Base-by-base conservation (phyloP, 2,113 vertebrate species). In the Nymphicus hollandicus region DNA sequence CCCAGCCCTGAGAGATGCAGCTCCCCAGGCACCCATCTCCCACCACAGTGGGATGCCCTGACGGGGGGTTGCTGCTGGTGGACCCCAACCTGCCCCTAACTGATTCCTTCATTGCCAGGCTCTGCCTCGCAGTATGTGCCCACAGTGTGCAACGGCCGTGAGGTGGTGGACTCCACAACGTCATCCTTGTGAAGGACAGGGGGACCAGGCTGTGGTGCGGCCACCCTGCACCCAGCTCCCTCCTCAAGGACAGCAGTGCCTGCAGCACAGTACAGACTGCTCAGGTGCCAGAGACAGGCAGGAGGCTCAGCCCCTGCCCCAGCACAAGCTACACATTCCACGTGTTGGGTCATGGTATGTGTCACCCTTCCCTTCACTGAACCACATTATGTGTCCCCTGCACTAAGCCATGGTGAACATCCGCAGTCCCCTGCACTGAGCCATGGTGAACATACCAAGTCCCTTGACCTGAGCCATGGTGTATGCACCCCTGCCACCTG, bases 91-190 rank as follows among this genome's bases (percentile, higher is more conserved):
- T 8, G 8, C 17, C 37, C 23, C 49, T 84, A 35, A 87, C 60
- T 46, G 29, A 73, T 80, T 68, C 69, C 94, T 80, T 97, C 94
- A 96, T 2, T 70, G 91, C 23, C 97, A 99, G 99, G 98, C 49
- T 96, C 98, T 70, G 98, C 98, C 76, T 98, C 99, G 20, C 99
- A 99, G 93, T 98, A 98, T 6, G 99, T 99, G 92, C 99, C 99
- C 86, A 98, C 99, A 0, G 99, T 99, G 41, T 99, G 99, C 94
- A 99, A 99, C 0, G 99, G 99, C 56, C 99, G 99, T 0, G 99
- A 99, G 96, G 99, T 99, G 96, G 98, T 99, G 92, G 99, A 99
- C 96, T 99, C 99, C 11, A 99, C 99, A 1, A 99, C 99, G 0
- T 99, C 99, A 0, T 99, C 99, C 60, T 98, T 99, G 97, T 99